Conservation (phyloP, 2,113 vertebrate genomes). For the Peromyscus californicus region DNA sequence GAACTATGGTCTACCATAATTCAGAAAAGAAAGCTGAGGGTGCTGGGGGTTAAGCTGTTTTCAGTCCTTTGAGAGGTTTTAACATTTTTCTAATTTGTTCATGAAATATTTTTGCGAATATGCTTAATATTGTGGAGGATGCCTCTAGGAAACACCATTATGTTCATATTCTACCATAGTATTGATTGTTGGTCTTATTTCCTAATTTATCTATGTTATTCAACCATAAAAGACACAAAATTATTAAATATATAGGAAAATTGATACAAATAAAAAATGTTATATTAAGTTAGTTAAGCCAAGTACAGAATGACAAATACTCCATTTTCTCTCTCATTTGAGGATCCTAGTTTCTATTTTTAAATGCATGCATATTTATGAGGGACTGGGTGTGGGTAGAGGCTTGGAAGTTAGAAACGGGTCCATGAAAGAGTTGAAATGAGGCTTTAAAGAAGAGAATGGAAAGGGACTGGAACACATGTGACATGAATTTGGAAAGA, state of each 20-base stretch:
- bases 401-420: no score
- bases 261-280: not conserved
- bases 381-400: no score
- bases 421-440: no score
- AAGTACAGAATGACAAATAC: not conserved
- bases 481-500: not conserved
- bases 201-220: constrained; percentile 10
- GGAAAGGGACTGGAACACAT: no score
- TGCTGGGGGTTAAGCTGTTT: not conserved
- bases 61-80: not conserved
- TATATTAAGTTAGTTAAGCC: not conserved
- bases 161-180: not conserved
- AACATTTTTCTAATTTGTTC: constrained; percentile 25
- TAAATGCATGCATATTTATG: not conserved
- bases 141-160: constrained; percentile 1
- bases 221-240: not conserved
- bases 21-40: constrained; percentile 41
- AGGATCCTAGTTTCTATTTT: not conserved
- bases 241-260: not conserved
- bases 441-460: no score
- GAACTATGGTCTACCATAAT: not conserved
- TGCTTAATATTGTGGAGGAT: not conserved
- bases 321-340: not conserved
- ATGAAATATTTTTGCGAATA: not conserved
- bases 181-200: constrained; percentile 29